Conservation (phyloP, 2,113 vertebrate species). For the Gila orcuttii region DNA sequence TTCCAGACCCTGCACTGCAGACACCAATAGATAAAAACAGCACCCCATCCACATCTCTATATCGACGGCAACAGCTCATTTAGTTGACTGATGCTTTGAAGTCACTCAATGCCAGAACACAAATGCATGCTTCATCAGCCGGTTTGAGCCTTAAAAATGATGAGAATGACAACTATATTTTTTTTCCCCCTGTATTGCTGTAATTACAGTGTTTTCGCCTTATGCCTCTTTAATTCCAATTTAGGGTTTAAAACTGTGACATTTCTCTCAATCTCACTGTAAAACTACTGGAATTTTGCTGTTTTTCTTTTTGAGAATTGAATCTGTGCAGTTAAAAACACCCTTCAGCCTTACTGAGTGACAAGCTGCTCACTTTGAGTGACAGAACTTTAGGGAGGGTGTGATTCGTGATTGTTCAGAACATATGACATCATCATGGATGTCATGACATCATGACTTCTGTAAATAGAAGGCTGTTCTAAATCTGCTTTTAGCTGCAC, state of each 20-base stretch:
- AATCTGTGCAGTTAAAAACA: conserved; percentile 37
- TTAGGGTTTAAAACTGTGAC: conserved; percentile 40
- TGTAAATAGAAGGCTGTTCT: conserved; percentile 21
- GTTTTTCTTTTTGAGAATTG: background rate
- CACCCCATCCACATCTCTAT: background rate
- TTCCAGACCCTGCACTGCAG: background rate
- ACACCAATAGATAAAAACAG: background rate
- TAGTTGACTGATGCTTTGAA: conserved; percentile 48
- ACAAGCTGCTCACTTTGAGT: conserved; percentile 23
- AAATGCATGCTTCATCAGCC: conserved; percentile 48
- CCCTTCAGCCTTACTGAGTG: conserved; percentile 53
- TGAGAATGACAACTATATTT: background rate
- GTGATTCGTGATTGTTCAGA: background rate
- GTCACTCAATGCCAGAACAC: conserved; percentile 19
- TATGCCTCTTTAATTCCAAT: conserved; percentile 23
- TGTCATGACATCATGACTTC: conserved; percentile 12
- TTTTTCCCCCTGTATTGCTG: background rate
- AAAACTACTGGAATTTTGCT: background rate
- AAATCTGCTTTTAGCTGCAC: background rate
- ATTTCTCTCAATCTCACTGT: conserved; percentile 9
- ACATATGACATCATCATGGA: background rate
- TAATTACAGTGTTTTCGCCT: conserved; percentile 17
- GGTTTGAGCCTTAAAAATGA: conserved; percentile 10
- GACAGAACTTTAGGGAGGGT: background rate
- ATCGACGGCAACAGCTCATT: background rate